Base-by-base conservation (phyloP, 2,797 vertebrate species). In the Limnodromus scolopaceus region DNA sequence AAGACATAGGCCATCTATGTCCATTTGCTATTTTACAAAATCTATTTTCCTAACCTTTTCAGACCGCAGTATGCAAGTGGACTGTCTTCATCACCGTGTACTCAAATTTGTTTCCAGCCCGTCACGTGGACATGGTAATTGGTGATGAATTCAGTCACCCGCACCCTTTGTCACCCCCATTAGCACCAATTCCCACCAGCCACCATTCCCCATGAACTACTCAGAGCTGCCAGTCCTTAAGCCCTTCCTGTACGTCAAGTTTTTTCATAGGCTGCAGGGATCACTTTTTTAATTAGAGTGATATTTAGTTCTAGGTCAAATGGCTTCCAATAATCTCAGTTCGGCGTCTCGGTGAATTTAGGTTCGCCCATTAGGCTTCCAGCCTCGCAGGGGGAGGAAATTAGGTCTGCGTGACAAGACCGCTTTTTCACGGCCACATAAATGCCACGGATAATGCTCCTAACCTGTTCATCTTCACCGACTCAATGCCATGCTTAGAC, bases 171-270 rank as follows among this genome's bases (percentile, higher is more conserved):
- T 14, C 61, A 51, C 43, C 8, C 34, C 48, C 45, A 27, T 38
- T 19, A 45, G 10, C 28, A 16, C 32, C 6, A 46, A 27, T 30
- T 45, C 39, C 75, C 65, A 46, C 36, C 43, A 57, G 24, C 1
- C 0, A 13, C 36, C 20, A 5, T 36, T 64, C 22, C 27, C 72
- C 49, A 11, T 7, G 28, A 64, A 45, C 25, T 10, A 15, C 8
- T 46, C 20, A 43, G 57, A 61, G 53, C 63, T 46, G 30, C 38
- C 38, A 41, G 20, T 46, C 53, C 64, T 57, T 15, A 12, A 57
- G 34, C 58, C 34, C 28, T 53, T 11, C 32, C 5, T 0, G 0
- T 11, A 19, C 0, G 4, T 14, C n/a, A 16, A 24, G 16, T 4
- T 51, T 63, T 63, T 9, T 22, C 23, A 18, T 2, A 74, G 49